These are phyloP conservation scores for Vidua chalybeata DNA, from an alignment of 2,113 vertebrate genomes.

Conservation along the genomic window DNA sequence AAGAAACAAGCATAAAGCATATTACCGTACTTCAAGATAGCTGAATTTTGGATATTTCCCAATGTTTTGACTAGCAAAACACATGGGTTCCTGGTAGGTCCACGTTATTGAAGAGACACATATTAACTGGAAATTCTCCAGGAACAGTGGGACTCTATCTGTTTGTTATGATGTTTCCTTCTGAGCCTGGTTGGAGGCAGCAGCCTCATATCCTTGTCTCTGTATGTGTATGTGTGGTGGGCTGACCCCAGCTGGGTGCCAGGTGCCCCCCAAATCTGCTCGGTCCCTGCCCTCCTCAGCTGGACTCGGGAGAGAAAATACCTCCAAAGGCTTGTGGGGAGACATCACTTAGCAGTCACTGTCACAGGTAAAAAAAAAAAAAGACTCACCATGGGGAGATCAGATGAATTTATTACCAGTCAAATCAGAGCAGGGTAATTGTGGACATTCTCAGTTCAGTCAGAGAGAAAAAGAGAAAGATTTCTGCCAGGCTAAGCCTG, in stretches of 20 bases:
- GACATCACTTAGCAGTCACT: neutral
- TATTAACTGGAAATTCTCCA: neutral
- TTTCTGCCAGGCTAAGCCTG: too few relatives aligned
- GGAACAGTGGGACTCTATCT: neutral
- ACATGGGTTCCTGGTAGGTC: neutral
- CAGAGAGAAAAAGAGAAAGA: too few relatives aligned
- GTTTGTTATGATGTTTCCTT: neutral
- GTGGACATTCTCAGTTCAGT: too few relatives aligned
- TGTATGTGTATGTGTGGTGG: neutral
- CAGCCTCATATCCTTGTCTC: neutral
- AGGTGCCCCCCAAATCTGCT: neutral
- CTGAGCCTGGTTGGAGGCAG: neutral
- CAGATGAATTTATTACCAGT: neutral
- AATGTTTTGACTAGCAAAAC: constrained; percentile 44
- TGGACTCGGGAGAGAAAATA: neutral
- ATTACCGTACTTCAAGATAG: neutral
- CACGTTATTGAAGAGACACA: neutral
- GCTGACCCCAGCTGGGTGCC: neutral
- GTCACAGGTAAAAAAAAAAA: neutral
- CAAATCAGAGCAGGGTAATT: neutral
- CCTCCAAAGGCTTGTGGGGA: neutral
- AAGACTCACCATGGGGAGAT: neutral
- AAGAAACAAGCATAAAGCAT: neutral
- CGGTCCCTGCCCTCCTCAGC: neutral
- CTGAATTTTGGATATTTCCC: constrained; percentile 28